Conservation (phyloP, 2,888 invertebrate species). For the Hydrotaea diabolus region DNA sequence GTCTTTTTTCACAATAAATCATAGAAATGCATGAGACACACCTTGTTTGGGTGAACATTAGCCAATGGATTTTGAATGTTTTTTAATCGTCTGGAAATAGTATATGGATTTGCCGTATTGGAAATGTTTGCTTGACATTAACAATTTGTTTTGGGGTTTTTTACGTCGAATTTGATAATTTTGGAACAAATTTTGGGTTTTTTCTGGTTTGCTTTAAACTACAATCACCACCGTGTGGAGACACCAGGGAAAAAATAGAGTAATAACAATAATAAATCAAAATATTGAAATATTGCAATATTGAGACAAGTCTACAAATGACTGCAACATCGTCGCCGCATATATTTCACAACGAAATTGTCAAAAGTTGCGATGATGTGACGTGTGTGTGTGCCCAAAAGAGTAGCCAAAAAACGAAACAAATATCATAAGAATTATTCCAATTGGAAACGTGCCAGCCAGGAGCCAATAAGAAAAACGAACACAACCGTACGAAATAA, state of each 20-base stretch:
- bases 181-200: too few relatives aligned
- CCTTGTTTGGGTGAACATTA: slow-evolving; percentile 17
- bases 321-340: too few relatives aligned
- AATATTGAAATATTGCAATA: neutral
- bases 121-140: neutral
- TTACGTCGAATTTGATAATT: too few relatives aligned
- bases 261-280: neutral
- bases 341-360: slow-evolving; percentile 4
- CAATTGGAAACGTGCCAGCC: slow-evolving; percentile 53
- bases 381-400: slow-evolving; percentile 1
- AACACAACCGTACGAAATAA: slow-evolving; percentile 9
- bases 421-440: slow-evolving; percentile 15
- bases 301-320: neutral
- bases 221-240: too few relatives aligned
- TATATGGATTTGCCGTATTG: neutral
- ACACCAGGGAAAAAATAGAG: slow-evolving; percentile 10
- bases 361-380: slow-evolving; percentile 48
- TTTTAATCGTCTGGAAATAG: neutral
- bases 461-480: slow-evolving; percentile 9
- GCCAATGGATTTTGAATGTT: neutral
- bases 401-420: slow-evolving; percentile 8
- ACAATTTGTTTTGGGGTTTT: neutral
- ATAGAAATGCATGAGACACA: slow-evolving; percentile 28
- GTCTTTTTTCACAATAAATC: neutral
- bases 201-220: too few relatives aligned